Percentiles rank a stretch among this genome's conserved stretches.
These are phyloP conservation scores for Narcine bancroftii DNA, from an alignment of 2,113 vertebrate species.

Conservation along the genomic window DNA sequence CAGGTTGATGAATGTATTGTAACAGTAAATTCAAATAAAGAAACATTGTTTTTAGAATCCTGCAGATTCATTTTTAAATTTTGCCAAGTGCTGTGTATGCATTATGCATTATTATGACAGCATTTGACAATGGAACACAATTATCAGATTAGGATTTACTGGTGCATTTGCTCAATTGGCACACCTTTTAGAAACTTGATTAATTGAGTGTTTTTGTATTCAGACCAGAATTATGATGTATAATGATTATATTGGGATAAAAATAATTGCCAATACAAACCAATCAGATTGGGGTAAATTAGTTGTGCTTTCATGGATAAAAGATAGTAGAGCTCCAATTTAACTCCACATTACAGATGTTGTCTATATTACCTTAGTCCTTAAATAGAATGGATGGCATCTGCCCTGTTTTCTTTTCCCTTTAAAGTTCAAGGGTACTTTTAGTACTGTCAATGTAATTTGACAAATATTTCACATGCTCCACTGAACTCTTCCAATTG, in stretches of 20 bases:
- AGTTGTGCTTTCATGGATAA: slow-evolving; percentile 2
- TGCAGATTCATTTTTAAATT: slow-evolving; percentile 6
- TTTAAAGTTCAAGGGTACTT: neutral
- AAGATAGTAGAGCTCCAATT: neutral
- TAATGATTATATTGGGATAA: neutral
- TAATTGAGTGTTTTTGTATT: neutral
- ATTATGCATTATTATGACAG: slow-evolving; percentile 31
- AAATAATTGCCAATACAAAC: neutral
- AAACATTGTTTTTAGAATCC: neutral
- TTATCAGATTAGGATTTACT: slow-evolving; percentile 21
- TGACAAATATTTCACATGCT: neutral
- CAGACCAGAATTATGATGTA: neutral
- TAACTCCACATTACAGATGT: neutral
- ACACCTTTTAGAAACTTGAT: slow-evolving; percentile 14
- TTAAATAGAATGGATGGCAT: neutral
- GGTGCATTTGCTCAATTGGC: slow-evolving; percentile 28
- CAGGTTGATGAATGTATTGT: neutral
- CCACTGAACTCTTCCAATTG: neutral
- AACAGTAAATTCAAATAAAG: neutral
- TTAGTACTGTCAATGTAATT: neutral
- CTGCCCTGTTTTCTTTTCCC: neutral
- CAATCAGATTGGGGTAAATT: neutral
- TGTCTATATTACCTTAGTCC: neutral
- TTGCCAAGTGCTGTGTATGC: slow-evolving; percentile 18
- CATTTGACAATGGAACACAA: neutral